phyloP scores from a whole-genome alignment of 2,113 vertebrate genomes.

The Pollimyrus isidori region DNA sequence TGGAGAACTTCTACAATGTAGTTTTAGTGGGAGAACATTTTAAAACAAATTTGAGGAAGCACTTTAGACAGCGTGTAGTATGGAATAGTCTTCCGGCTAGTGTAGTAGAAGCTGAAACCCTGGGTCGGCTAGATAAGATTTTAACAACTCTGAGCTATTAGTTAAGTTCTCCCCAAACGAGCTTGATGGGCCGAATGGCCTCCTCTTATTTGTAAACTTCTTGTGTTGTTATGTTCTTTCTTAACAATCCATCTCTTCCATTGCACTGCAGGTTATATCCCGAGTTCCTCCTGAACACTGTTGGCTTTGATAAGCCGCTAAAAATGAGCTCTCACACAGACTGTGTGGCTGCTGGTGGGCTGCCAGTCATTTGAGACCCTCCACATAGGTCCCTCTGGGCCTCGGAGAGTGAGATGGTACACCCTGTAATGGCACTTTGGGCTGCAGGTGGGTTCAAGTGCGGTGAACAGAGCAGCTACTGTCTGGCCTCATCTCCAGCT shows the following conservation, averaged over 20 bases:
- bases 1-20: neutral
- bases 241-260: neutral
- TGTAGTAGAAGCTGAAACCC: too few species aligned
- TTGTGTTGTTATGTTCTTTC: too few species aligned
- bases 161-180: too few species aligned
- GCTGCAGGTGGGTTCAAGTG: neutral
- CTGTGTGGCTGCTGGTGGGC: neutral
- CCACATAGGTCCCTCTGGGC: neutral
- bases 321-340: neutral
- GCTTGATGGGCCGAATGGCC: too few species aligned
- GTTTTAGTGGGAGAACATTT: too few species aligned
- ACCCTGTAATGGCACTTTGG: neutral
- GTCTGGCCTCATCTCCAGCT: neutral
- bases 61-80: too few species aligned
- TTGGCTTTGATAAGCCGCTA: neutral
- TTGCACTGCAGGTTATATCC: neutral
- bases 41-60: too few species aligned
- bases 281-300: neutral
- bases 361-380: neutral
- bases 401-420: neutral
- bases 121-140: too few species aligned
- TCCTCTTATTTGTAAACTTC: too few species aligned
- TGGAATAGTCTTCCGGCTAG: too few species aligned
- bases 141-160: too few species aligned
- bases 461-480: neutral